Conservation (phyloP, 2,797 vertebrate genomes). For the Carduelis carduelis region DNA sequence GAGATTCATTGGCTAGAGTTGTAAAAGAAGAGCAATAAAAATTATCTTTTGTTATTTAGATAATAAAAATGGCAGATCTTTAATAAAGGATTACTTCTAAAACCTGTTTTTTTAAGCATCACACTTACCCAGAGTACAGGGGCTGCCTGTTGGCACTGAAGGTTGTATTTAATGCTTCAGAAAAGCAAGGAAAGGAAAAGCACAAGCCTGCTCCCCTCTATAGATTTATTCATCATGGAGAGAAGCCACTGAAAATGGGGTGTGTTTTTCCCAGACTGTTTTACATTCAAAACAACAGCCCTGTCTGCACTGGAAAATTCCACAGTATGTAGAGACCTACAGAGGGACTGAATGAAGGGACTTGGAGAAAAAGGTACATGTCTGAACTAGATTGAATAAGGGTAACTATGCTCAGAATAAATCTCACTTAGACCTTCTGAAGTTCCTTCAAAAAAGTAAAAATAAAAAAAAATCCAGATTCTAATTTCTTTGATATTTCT, state of each 20-base stretch:
- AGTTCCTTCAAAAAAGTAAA: neutral
- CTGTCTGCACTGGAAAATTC: slow-evolving; percentile 54
- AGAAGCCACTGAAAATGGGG: slow-evolving; percentile 35
- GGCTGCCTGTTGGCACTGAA: neutral
- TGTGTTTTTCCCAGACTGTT: slow-evolving; percentile 51
- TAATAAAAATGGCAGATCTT: neutral
- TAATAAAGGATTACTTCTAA: neutral
- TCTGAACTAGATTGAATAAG: neutral
- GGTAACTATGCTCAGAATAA: neutral
- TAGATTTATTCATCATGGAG: slow-evolving; percentile 47
- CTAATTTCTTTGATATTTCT: neutral
- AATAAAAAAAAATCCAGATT: neutral
- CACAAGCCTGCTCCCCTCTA: neutral
- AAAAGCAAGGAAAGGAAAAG: slow-evolving; percentile 23
- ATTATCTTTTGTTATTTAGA: neutral
- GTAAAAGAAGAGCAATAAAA: neutral
- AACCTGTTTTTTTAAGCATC: neutral
- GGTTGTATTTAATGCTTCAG: neutral
- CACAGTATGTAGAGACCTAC: slow-evolving; percentile 1
- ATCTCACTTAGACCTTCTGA: neutral
- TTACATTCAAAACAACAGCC: slow-evolving; percentile 56
- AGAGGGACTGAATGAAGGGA: neutral
- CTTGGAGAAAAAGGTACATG: neutral
- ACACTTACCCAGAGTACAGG: neutral
- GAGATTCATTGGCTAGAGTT: neutral